Base-by-base conservation (phyloP, 2,797 vertebrate genomes). In the Mus minutoides region DNA sequence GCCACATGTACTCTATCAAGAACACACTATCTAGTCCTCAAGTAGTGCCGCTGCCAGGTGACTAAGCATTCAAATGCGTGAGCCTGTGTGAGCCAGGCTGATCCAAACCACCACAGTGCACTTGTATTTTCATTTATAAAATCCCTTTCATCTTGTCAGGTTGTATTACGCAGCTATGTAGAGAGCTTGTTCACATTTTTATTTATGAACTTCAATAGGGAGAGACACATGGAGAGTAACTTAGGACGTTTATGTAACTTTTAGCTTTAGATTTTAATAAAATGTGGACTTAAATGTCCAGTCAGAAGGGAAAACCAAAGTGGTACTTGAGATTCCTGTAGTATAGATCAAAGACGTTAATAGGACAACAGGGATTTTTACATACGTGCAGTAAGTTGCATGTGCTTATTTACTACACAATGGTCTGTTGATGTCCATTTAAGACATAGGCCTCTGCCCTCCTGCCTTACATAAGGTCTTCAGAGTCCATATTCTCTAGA, bases 191-290 rank as follows among this genome's bases (percentile, higher is more conserved):
- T 82, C 77, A 71, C 69, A 52, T 91, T 91, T 88, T 49, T 87
- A 9, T 86, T 58, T 52, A 89, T 69, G 77, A 86, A 60, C 13
- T 67, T 75, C 69, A 0, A 69, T 26, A 73, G 84, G 34, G 69
- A 12, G 75, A 49, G 67, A 58, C 75, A 31, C 7, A 40, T 83
- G 54, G 64, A 83, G 34, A 78, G 67, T 54, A 84, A 58, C 24
- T 71, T 83, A n/a, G 0, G 67, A 54, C 29, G 79, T 40, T 87
- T 77, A 43, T 10, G 75, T 1, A 9, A 79, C 13, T 58, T 92
- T 93, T 29, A 93, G 0, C 49, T 78, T 40, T 84, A 80, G 88
- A 7, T 43, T 94, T 84, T 80, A 94, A 58, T 87, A 73, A 86
- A 91, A 77, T 6, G 60, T n/a, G 40, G 26, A 94, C 26, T 93